phyloP scores from a whole-genome alignment of 2,888 invertebrate genomes.

The Sinhomidia bicolor region DNA sequence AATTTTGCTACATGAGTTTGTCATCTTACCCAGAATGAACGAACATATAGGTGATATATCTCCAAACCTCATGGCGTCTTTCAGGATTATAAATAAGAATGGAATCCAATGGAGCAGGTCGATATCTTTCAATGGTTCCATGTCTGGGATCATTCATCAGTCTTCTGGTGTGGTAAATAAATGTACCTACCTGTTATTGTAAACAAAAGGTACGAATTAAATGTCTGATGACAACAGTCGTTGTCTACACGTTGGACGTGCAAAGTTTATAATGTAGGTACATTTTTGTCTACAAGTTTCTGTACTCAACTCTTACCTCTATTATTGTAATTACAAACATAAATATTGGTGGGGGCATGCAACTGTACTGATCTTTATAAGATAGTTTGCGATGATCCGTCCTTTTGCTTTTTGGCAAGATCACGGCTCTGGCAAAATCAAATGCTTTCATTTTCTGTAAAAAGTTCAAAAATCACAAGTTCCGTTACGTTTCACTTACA shows the following conservation, averaged over 20 bases:
- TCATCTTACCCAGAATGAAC: conserved; percentile 92
- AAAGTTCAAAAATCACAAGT: not conserved
- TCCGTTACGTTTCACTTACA: not conserved
- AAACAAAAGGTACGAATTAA: conserved; percentile 4
- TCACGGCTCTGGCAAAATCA: conserved; percentile 73
- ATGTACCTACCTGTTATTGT: conserved; percentile 83
- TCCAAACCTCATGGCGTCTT: conserved; percentile 93
- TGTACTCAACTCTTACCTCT: conserved; percentile 85
- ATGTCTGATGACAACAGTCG: not conserved
- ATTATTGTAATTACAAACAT: conserved; percentile 94
- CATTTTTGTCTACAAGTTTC: not conserved
- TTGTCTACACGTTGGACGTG: not conserved
- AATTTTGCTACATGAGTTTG: not conserved
- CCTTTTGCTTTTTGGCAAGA: conserved; percentile 70
- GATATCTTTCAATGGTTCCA: conserved; percentile 82
- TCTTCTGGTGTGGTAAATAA: conserved; percentile 83
- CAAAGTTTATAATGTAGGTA: not conserved
- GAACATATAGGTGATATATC: conserved; percentile 97
- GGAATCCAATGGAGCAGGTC: conserved; percentile 90
- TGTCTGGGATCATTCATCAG: conserved; percentile 81
- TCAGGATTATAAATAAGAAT: conserved; percentile 94
- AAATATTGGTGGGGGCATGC: conserved; percentile 93
- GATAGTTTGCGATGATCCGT: conserved; percentile 76
- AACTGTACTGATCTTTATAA: conserved; percentile 91
- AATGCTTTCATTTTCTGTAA: conserved; percentile 67